These are phyloP conservation scores for Desmodus rotundus DNA, from an alignment of 2,113 vertebrate species.

Conservation along the genomic window DNA sequence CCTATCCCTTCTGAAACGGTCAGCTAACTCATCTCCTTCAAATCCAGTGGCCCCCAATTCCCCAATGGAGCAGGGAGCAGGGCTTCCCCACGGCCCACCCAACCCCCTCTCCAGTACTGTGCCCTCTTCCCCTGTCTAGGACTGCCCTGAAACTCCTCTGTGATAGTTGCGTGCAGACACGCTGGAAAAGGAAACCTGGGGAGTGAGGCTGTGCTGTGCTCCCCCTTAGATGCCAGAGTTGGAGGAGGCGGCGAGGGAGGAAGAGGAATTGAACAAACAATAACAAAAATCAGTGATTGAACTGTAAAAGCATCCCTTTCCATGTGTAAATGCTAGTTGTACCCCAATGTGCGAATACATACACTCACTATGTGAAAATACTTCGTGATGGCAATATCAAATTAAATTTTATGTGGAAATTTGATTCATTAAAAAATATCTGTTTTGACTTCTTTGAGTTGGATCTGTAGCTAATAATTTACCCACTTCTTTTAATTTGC, in stretches of 20 bases:
- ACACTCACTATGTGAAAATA: neutral
- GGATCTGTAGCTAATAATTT: neutral
- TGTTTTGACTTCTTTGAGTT: neutral
- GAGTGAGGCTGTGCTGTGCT: rapidly evolving
- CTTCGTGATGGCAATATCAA: neutral
- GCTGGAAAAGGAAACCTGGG: neutral
- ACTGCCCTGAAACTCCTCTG: no score
- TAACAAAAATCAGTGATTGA: neutral
- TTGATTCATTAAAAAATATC: neutral
- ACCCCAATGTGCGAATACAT: no score
- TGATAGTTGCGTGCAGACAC: rapidly evolving
- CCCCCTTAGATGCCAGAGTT: neutral
- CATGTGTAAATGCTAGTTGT: neutral
- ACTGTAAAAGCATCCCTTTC: no score
- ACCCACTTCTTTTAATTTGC: neutral
- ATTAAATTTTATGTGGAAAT: neutral
- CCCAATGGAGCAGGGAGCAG: no score
- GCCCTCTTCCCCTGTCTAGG: no score
- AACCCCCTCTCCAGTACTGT: no score
- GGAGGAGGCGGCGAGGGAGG: neutral
- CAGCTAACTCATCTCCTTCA: neutral
- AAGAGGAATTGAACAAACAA: neutral
- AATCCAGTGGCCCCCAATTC: rapidly evolving
- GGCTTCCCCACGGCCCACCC: rapidly evolving
- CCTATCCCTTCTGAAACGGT: neutral